These are phyloP conservation scores for Malachius bipustulatus DNA, from an alignment of 2,888 invertebrate species.

Conservation along the genomic window DNA sequence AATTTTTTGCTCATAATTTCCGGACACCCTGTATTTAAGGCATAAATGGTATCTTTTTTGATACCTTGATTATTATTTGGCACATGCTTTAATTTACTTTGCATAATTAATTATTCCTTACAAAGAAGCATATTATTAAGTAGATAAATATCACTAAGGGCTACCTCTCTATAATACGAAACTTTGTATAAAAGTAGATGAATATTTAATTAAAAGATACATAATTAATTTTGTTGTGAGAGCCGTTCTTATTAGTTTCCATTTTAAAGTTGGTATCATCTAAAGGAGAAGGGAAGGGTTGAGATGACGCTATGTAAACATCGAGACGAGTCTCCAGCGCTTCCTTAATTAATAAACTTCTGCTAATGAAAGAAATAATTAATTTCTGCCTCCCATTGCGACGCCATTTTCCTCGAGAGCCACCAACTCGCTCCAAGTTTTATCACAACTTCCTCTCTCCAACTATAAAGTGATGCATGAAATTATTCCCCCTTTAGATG, in stretches of 20 bases:
- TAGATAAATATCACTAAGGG: no score
- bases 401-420: conserved; percentile 24
- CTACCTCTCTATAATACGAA: no score
- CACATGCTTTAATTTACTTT: no score
- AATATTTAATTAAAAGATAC: conserved; percentile 34
- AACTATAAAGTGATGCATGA: no score
- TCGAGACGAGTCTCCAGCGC: conserved; percentile 37
- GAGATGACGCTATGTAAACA: conserved; percentile 39
- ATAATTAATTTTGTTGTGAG: conserved; percentile 37
- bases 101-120: no score
- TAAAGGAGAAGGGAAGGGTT: conserved; percentile 35
- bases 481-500: no score
- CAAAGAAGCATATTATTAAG: no score
- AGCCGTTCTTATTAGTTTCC: conserved; percentile 35
- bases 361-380: conserved; percentile 42
- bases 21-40: no score
- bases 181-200: conserved; percentile 14
- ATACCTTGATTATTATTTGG: no score
- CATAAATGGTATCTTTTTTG: no score
- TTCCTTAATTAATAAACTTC: conserved; percentile 42
- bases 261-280: conserved; percentile 37
- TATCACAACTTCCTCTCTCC: no score
- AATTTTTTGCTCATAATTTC: no score
- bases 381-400: conserved; percentile 37
- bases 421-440: conserved; percentile 15